Conservation (phyloP, 2,888 invertebrate species). For the Molanna angustata region DNA sequence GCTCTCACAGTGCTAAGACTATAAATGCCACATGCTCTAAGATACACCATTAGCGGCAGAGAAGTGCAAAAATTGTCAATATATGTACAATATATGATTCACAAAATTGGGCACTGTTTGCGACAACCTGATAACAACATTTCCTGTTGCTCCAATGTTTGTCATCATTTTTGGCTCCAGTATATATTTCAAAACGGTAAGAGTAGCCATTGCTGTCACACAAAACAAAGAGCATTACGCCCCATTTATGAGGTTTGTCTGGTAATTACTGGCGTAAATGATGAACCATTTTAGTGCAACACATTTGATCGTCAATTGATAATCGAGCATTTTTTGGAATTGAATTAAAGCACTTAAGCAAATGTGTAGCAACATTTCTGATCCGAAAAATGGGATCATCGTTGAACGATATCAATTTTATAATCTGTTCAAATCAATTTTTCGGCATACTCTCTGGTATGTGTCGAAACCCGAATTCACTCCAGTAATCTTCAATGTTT, state of each 20-base stretch:
- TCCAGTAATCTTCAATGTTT: slow-evolving; percentile 8
- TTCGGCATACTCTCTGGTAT: slow-evolving; percentile 31
- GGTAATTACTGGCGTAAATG: slow-evolving; percentile 34
- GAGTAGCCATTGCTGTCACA: slow-evolving; percentile 33
- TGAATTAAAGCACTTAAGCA: slow-evolving; percentile 26
- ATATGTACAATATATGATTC: slow-evolving; percentile 5
- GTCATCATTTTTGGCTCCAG: slow-evolving; percentile 29
- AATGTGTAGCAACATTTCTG: slow-evolving; percentile 24
- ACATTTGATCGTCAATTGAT: slow-evolving; percentile 35
- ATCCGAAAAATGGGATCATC: slow-evolving; percentile 32
- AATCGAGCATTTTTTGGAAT: slow-evolving; percentile 13
- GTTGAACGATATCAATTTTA: slow-evolving; percentile 31
- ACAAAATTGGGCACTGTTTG: slow-evolving; percentile 6
- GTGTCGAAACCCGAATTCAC: slow-evolving; percentile 23
- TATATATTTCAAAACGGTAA: slow-evolving; percentile 29
- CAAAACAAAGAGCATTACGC: slow-evolving; percentile 34
- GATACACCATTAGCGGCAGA: slow-evolving; percentile 1
- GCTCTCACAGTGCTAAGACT: slow-evolving; percentile 4
- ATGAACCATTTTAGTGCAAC: slow-evolving; percentile 32
- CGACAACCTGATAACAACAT: slow-evolving; percentile 31
- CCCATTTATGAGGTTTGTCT: slow-evolving; percentile 32
- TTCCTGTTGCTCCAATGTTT: slow-evolving; percentile 30
- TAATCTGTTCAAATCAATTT: slow-evolving; percentile 29
- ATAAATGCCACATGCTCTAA: slow-evolving; percentile 2
- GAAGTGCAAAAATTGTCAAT: slow-evolving; percentile 3